These are phyloP conservation scores for Nannoperca obscura DNA, from an alignment of 2,797 vertebrate species.

Conservation along the genomic window DNA sequence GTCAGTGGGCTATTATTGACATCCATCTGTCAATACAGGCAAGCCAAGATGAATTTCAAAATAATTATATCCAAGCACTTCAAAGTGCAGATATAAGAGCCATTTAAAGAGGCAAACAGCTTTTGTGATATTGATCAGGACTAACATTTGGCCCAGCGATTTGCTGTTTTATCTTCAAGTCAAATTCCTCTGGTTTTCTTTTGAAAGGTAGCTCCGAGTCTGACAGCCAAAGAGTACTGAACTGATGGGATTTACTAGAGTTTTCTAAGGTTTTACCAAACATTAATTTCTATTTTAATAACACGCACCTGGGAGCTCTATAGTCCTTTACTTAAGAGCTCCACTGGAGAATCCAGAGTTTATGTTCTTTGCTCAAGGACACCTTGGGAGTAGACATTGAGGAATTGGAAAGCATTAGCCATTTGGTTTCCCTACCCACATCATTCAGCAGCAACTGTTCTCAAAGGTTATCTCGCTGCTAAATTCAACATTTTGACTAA, in stretches of 20 bases:
- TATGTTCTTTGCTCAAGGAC: slow-evolving; percentile 34
- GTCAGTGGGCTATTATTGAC: slow-evolving; percentile 29
- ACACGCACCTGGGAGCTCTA: background rate
- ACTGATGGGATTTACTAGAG: background rate
- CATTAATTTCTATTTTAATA: slow-evolving; percentile 24
- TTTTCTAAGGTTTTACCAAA: slow-evolving; percentile 14
- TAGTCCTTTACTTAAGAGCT: slow-evolving; percentile 8
- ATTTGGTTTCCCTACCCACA: slow-evolving; percentile 46
- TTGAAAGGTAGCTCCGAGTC: background rate
- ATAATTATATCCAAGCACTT: slow-evolving; percentile 30
- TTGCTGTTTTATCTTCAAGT: slow-evolving; percentile 31
- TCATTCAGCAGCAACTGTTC: slow-evolving; percentile 55
- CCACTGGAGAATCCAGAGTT: slow-evolving; percentile 23
- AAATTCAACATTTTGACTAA: slow-evolving; percentile 51
- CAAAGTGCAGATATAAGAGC: slow-evolving; percentile 38
- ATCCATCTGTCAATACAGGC: slow-evolving; percentile 39
- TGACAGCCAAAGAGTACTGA: slow-evolving; percentile 7
- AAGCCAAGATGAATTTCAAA: slow-evolving; percentile 22
- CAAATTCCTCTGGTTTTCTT: slow-evolving; percentile 10
- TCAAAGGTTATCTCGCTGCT: slow-evolving; percentile 54
- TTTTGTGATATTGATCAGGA: slow-evolving; percentile 55
- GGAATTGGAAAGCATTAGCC: slow-evolving; percentile 37
- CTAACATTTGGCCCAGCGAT: slow-evolving; percentile 22
- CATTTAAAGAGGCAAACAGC: slow-evolving; percentile 43
- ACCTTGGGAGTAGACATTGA: slow-evolving; percentile 45